Evolutionary conservation across 2,113 vertebrate genomes (phyloP), one percentile per base, ranked within the genome.

Genomic region (Coreoperca whiteheadi): DNA sequence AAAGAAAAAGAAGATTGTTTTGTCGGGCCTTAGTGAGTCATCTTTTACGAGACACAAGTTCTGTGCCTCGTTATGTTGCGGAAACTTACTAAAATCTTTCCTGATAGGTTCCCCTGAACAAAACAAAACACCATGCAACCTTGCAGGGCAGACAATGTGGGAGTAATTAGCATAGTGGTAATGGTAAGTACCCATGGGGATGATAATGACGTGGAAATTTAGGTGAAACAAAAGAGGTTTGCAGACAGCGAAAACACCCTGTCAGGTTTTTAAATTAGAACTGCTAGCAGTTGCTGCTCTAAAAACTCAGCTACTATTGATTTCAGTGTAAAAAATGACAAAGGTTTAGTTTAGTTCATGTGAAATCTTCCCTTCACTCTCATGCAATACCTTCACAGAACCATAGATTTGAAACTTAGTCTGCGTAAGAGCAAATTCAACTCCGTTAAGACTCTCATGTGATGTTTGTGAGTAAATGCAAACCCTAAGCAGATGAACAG

Each of bases 31-130:
- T 3, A 2, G 53, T 84, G 91, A 88, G 37, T 89, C 91, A 90
- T 71, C 10, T 23, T 73, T 61, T 51, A 50, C n/a, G 9, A 67
- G 16, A 48, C 16, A 15, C 2, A 6, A 15, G 1, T 1, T 48
- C 6, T 53, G 28, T 1, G 4, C 3, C 21, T 83, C 8, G 5
- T 83, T 75, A 46, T 53, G 50, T n/a, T 41, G 25, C 23, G 72
- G 75, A 75, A 83, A 83, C 50, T 39, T 65, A 41, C 74, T 28
- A 16, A 57, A 53, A 54, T 69, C 6, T 88, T 88, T 90, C 76
- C 76, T 84, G 77, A 86, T 46, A 32, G 50, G 56, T 60, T 88
- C 65, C 72, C 41, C 25, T 43, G 54, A 81, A 69, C 50, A 67
- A 53, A 88, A 77, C 70, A 88, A 67, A 81, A 83, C 57, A 74